Evolutionary conservation across 2,797 vertebrate genomes (phyloP), one percentile per base, ranked within the genome.

Genomic region (Poecilia picta): DNA sequence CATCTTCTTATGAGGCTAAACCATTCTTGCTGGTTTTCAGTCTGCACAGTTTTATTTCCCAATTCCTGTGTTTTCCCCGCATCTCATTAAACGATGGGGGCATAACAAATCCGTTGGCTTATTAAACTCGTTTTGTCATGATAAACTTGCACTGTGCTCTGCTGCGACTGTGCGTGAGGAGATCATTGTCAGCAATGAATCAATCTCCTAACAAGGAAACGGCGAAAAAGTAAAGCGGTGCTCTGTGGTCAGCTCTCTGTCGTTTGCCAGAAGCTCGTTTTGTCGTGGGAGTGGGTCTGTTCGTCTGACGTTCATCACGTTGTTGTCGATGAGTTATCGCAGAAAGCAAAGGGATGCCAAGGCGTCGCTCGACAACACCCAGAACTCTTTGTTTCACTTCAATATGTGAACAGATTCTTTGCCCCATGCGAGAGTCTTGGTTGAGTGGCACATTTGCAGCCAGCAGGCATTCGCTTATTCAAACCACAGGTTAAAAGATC

Each of bases 271-370:
- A 84, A 74, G 70, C 81, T 28, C 79, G 83, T 89, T 91, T 88
- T 81, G 81, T 55, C 77, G 72, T 72, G 78, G 83, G 66, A 81
- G 46, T 49, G 75, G 72, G 73, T 55, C 83, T 81, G 82, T 87
- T 89, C 75, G 45, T 45, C 77, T 82, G 85, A 89, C 86, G 76
- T 88, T 89, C 83, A 89, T 87, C 74, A 85, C 78, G 77, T 55
- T 78, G 81, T 51, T 78, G 59, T 70, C 83, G 83, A 87, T 91
- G 76, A 89, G 86, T 92, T 83, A 85, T 82, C 81, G 73, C 43
- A 4, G 28, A 82, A 87, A 78, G 75, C 73, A 84, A 88, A 87
- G 80, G 59, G 75, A 88, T 89, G 76, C 53, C 39, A 46, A 1
- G 47, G 80, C 55, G 31, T 47, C 28, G 28, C 23, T 81, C 39